phyloP scores from a whole-genome alignment of 1,140 invertebrate genomes.

The Sitophilus oryzae region DNA sequence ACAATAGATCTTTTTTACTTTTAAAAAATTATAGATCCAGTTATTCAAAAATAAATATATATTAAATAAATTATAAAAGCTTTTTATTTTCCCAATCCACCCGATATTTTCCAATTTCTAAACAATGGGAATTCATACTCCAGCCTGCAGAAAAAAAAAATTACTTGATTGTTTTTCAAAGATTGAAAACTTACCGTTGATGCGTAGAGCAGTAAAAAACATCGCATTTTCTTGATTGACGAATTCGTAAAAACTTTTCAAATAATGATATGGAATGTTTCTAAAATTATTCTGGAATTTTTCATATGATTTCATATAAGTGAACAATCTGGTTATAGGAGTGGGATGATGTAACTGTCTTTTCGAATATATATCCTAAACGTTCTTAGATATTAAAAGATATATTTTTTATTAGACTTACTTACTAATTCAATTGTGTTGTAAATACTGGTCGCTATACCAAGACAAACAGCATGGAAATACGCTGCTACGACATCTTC shows the following conservation, averaged over 20 bases:
- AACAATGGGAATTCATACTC: constrained; percentile 47
- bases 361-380: constrained; percentile 34
- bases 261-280: constrained; percentile 44
- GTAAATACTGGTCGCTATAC: constrained; percentile 38
- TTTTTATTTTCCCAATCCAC: too few species aligned
- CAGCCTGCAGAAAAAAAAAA: constrained; percentile 47
- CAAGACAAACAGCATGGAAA: constrained; percentile 49
- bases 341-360: constrained; percentile 36
- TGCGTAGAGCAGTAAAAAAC: constrained; percentile 44
- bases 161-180: constrained; percentile 3
- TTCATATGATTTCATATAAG: constrained; percentile 36
- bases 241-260: constrained; percentile 45
- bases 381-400: constrained; percentile 1
- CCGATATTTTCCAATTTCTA: constrained; percentile 48
- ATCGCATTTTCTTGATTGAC: constrained; percentile 36
- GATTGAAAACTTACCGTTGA: constrained; percentile 44
- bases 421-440: constrained; percentile 35
- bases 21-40: too few species aligned
- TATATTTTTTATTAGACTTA: constrained; percentile 5
- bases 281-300: constrained; percentile 31
- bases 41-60: too few species aligned
- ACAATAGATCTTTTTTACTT: too few species aligned
- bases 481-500: constrained; percentile 49
- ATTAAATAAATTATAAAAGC: too few species aligned
- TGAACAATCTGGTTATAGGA: constrained; percentile 33